Evolutionary conservation across 2,888 invertebrate genomes (phyloP).

Genomic region (Morpho deidamia): DNA sequence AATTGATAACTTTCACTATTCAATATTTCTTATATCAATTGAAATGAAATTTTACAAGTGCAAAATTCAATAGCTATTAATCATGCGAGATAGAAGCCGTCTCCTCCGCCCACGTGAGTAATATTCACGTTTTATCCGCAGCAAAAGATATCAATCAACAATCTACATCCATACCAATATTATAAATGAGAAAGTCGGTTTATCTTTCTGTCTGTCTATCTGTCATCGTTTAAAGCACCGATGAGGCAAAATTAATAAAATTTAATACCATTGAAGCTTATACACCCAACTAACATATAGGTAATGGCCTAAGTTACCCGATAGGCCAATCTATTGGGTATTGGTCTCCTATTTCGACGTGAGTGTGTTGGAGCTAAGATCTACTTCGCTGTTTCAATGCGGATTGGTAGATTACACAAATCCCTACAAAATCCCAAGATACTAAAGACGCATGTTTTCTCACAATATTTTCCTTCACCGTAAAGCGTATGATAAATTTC

Average conservation of each 20-base stretch:
- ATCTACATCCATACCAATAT: background rate
- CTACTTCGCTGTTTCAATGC: background rate
- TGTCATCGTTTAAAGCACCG: too few relatives aligned
- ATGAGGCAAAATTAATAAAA: too few relatives aligned
- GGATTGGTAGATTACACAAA: background rate
- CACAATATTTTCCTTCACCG: background rate
- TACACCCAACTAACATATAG: too few relatives aligned
- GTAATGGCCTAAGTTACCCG: too few relatives aligned
- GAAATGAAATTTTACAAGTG: slow-evolving; percentile 18
- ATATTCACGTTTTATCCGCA: background rate
- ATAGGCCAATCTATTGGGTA: too few relatives aligned
- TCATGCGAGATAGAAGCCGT: slow-evolving; percentile 37
- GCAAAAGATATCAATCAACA: background rate
- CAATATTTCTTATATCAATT: slow-evolving; percentile 8
- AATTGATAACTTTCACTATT: slow-evolving; percentile 18
- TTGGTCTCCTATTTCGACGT: too few relatives aligned
- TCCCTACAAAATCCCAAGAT: background rate
- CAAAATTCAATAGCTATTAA: slow-evolving; percentile 52
- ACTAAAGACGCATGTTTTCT: background rate
- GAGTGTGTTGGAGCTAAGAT: background rate
- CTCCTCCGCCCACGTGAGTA: slow-evolving; percentile 36
- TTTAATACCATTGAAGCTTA: too few relatives aligned
- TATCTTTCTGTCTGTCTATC: too few relatives aligned
- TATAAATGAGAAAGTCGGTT: background rate
- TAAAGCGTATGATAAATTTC: background rate